Percentiles rank a stretch among this genome's conserved stretches.
Evolutionary conservation across 2,888 invertebrate species (phyloP).

Genomic region (Drosophila paramelanica): DNA sequence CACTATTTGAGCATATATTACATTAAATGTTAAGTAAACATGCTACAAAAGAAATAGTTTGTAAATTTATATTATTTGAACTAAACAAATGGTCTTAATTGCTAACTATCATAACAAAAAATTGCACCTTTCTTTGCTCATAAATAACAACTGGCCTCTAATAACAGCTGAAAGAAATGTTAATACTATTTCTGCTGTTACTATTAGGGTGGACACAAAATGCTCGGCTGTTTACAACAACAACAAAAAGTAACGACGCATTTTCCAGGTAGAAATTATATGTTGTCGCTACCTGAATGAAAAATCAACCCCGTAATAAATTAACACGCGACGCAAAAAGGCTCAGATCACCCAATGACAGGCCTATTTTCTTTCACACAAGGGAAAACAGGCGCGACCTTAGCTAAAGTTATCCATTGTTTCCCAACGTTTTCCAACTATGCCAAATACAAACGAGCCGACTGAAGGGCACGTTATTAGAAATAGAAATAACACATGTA

Average conservation of each 20-base stretch:
- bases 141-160: slow-evolving; percentile 23
- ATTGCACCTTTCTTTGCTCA: neutral
- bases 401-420: slow-evolving; percentile 52
- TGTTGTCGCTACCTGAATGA: slow-evolving; percentile 55
- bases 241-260: slow-evolving; percentile 41
- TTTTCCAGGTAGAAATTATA: slow-evolving; percentile 56
- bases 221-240: slow-evolving; percentile 1
- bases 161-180: slow-evolving; percentile 17
- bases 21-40: neutral
- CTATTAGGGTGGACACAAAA: slow-evolving; percentile 42
- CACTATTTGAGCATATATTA: slow-evolving; percentile 9
- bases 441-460: slow-evolving; percentile 17
- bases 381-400: slow-evolving; percentile 66
- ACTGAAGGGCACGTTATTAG: slow-evolving; percentile 26
- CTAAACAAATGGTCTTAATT: neutral
- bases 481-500: slow-evolving; percentile 17
- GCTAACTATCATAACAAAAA: neutral
- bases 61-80: too few species aligned
- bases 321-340: slow-evolving; percentile 69
- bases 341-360: slow-evolving; percentile 43
- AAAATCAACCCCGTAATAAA: slow-evolving; percentile 73
- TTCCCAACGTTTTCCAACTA: slow-evolving; percentile 43
- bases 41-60: too few species aligned
- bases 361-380: slow-evolving; percentile 51
- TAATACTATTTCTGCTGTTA: slow-evolving; percentile 32